These are phyloP conservation scores for Nematopogon swammerdamellus DNA, from an alignment of 2,888 invertebrate genomes.

Conservation along the genomic window DNA sequence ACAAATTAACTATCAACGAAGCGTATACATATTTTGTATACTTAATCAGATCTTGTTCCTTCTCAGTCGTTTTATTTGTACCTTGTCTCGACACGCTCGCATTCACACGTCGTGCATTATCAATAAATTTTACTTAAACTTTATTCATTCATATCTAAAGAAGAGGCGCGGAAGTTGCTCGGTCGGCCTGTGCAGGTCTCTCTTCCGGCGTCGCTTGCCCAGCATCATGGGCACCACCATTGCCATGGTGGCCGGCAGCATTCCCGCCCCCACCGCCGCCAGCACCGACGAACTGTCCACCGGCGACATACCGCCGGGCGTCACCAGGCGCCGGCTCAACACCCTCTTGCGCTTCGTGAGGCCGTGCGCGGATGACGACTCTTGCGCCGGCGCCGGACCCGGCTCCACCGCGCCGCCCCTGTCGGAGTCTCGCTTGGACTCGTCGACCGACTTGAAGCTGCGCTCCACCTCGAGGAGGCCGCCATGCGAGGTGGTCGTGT, in stretches of 20 bases:
- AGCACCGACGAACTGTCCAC: constrained; percentile 60
- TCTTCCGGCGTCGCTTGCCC: constrained; percentile 42
- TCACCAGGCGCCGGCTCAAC: constrained; percentile 25
- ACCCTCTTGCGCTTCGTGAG: constrained; percentile 19
- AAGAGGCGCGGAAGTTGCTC: background rate
- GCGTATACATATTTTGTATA: no score
- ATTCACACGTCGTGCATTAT: background rate
- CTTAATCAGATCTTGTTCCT: no score
- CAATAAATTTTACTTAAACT: background rate
- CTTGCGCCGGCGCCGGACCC: background rate
- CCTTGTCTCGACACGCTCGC: no score
- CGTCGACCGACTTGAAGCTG: constrained; percentile 67
- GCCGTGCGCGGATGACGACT: no score
- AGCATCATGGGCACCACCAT: constrained; percentile 77
- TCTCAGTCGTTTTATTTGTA: no score
- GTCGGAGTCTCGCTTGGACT: constrained; percentile 44
- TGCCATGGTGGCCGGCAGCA: constrained; percentile 78
- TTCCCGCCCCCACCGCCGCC: constrained; percentile 73
- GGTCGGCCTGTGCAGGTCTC: constrained; percentile 3
- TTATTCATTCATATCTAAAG: background rate
- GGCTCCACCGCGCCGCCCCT: constrained; percentile 25
- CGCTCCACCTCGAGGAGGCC: constrained; percentile 73
- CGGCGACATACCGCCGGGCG: constrained; percentile 27
- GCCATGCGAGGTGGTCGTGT: constrained; percentile 68
- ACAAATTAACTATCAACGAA: no score